Evolutionary conservation across 2,113 vertebrate species (phyloP).

Genomic region (Urocolius indicus): DNA sequence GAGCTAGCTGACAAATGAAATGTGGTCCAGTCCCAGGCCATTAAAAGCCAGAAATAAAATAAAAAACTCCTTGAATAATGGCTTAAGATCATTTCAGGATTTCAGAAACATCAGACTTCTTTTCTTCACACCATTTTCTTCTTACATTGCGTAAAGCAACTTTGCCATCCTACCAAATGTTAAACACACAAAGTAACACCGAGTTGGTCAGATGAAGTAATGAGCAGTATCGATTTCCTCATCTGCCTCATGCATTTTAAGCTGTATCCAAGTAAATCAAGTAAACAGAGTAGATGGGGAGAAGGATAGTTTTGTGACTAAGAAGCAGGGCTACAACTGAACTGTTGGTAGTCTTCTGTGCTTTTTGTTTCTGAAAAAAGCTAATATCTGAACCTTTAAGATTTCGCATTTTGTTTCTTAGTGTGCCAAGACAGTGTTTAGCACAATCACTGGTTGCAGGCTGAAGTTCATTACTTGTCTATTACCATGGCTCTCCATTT

Average conservation of each 20-base stretch:
- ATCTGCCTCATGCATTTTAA: neutral
- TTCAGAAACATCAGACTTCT: neutral
- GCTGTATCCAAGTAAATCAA: neutral
- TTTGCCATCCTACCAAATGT: neutral
- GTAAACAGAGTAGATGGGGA: neutral
- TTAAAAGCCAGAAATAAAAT: neutral
- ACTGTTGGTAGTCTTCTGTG: neutral
- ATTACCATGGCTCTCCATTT: neutral
- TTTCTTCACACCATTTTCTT: neutral
- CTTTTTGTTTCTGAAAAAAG: neutral
- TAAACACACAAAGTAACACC: neutral
- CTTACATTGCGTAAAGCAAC: neutral
- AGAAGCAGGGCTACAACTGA: constrained; percentile 2
- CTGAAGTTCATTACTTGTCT: neutral
- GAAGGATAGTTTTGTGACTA: neutral
- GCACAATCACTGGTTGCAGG: neutral
- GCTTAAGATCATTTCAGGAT: neutral
- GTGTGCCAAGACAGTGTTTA: neutral
- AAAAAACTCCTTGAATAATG: neutral
- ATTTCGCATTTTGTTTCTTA: neutral
- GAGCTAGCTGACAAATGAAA: neutral
- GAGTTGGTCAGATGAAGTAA: neutral
- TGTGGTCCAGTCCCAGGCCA: neutral
- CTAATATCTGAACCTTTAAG: neutral
- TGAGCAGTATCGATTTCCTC: neutral